Conservation (phyloP, 2,113 vertebrate species). For the Spea bombifrons region DNA sequence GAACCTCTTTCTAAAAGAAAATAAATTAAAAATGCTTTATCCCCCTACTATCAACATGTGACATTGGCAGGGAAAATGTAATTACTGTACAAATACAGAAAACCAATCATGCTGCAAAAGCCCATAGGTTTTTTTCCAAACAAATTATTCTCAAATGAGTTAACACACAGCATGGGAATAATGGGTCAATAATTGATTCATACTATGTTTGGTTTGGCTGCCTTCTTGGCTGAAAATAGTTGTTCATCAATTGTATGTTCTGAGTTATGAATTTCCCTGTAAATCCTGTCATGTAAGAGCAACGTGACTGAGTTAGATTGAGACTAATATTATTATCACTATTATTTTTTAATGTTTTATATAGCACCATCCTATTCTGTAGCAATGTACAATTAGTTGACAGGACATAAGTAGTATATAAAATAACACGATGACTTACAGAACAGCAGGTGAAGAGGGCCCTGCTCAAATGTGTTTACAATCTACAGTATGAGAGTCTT, state of each 20-base stretch:
- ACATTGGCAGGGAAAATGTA: constrained; percentile 43
- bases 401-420: no score
- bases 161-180: constrained; percentile 17
- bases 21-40: constrained; percentile 9
- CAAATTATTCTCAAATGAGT: constrained; percentile 39
- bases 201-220: constrained; percentile 22
- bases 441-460: no score
- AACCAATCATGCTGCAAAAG: constrained; percentile 41
- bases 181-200: constrained; percentile 38
- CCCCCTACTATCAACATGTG: constrained; percentile 13
- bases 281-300: no score
- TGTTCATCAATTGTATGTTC: constrained; percentile 31
- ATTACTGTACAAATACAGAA: constrained; percentile 42
- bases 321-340: no score
- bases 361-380: no score
- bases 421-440: no score
- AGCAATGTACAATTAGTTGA: no score
- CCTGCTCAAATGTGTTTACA: no score
- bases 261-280: neutral
- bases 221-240: constrained; percentile 24
- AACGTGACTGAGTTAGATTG: no score
- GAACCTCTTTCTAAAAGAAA: constrained; percentile 8
- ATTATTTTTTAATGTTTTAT: no score
- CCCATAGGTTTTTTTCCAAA: constrained; percentile 45
- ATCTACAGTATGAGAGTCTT: no score